Evolutionary conservation across 2,113 vertebrate species (phyloP).

Genomic region (Ciconia boyciana): DNA sequence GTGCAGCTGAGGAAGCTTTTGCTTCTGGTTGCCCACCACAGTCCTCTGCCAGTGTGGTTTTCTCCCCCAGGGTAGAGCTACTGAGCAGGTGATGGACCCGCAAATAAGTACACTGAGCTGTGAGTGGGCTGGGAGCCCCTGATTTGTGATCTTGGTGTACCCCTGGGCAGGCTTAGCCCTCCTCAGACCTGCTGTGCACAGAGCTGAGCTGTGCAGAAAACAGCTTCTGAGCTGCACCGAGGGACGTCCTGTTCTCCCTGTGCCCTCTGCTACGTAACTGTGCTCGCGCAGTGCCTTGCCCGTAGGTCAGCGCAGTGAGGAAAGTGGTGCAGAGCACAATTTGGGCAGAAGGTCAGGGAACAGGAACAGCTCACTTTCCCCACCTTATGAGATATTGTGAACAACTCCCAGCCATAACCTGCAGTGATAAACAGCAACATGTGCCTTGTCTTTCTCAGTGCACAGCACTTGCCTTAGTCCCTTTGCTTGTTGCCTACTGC

Average conservation of each 20-base stretch:
- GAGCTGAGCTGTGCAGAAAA: neutral
- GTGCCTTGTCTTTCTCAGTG: neutral
- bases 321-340: neutral
- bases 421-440: neutral
- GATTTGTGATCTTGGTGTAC: neutral
- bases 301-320: fast-evolving
- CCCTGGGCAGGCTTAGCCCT: neutral
- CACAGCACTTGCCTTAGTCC: neutral
- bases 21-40: neutral
- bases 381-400: neutral
- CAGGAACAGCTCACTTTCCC: neutral
- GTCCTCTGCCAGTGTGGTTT: neutral
- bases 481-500: neutral
- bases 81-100: neutral
- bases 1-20: neutral
- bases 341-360: neutral
- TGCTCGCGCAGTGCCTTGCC: fast-evolving
- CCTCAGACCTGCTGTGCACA: neutral
- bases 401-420: neutral
- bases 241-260: neutral
- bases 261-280: neutral
- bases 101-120: fast-evolving
- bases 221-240: fast-evolving
- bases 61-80: neutral
- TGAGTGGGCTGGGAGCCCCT: fast-evolving